A percentile compares a stretch with the other conserved stretches of the same genome.
Conservation (phyloP, 2,113 vertebrate genomes). For the Callocephalon fimbriatum region DNA sequence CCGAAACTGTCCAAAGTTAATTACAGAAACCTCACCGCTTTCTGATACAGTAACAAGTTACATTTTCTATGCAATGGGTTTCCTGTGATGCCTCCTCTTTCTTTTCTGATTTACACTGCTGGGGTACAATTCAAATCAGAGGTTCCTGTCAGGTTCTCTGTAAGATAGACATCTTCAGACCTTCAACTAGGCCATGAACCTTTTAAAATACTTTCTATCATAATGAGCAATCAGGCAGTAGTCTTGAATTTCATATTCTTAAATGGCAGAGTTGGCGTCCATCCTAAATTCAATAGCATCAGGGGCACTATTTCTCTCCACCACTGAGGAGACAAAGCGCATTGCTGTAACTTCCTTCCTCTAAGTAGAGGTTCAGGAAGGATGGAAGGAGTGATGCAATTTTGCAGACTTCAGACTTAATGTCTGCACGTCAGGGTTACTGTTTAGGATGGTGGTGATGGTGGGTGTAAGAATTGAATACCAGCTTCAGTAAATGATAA, state of each 20-base stretch:
- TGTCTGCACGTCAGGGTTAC: not conserved
- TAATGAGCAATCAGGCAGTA: not conserved
- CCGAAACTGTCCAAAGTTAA: not conserved
- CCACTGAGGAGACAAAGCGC: not conserved
- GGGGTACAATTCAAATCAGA: not conserved
- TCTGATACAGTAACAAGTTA: not conserved
- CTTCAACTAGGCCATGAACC: not conserved
- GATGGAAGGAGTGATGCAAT: not conserved
- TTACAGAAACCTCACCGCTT: not conserved
- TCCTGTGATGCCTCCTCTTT: not conserved
- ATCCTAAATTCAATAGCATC: not conserved
- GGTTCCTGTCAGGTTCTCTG: not conserved
- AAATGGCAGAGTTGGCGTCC: not conserved
- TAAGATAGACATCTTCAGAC: not conserved
- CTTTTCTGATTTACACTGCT: not conserved
- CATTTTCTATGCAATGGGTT: not conserved
- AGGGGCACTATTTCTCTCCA: not conserved
- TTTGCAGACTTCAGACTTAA: not conserved
- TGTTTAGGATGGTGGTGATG: not conserved
- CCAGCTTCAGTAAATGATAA: not conserved
- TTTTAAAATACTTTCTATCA: not conserved
- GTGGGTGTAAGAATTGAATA: not conserved
- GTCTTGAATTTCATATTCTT: not conserved
- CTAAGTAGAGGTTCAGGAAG: not conserved
- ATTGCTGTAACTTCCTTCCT: not conserved